A percentile compares a stretch with the other conserved stretches of the same genome.
Conservation (phyloP, 53 echinoderm and acorn worm species). For the Astropecten irregularis region DNA sequence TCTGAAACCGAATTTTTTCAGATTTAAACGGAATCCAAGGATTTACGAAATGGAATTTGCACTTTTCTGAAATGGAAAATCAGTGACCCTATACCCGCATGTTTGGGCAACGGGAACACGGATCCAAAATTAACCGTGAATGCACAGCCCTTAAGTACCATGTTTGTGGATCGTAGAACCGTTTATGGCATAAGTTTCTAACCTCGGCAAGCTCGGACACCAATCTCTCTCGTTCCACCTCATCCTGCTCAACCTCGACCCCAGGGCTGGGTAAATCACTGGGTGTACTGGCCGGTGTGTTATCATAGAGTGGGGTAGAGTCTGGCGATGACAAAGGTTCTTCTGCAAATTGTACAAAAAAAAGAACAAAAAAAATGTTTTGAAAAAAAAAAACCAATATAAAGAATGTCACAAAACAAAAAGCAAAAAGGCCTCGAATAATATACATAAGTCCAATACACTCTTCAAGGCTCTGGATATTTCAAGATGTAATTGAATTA, state of each 20-base stretch:
- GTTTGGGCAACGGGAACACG: too few relatives aligned
- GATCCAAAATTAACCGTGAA: too few relatives aligned
- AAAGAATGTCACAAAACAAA: not conserved
- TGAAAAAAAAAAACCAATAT: not conserved
- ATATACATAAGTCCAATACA: not conserved
- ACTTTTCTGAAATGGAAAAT: too few relatives aligned
- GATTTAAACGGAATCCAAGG: too few relatives aligned
- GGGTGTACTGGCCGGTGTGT: constrained; percentile 75
- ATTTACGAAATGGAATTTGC: too few relatives aligned
- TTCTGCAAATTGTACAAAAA: constrained; percentile 59
- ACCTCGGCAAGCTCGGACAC: constrained; percentile 80
- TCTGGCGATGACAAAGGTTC: constrained; percentile 82
- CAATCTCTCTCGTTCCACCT: constrained; percentile 80
- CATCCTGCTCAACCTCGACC: constrained; percentile 65
- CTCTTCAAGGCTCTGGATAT: not conserved
- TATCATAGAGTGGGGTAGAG: constrained; percentile 78
- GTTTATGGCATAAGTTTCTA: too few relatives aligned
- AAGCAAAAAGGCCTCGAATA: not conserved
- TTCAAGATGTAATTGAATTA: too few relatives aligned
- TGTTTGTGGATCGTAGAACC: too few relatives aligned
- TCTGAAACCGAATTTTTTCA: too few relatives aligned
- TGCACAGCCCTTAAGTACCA: too few relatives aligned
- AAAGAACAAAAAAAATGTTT: too few relatives aligned
- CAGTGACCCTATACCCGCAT: too few relatives aligned
- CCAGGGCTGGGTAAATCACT: constrained; percentile 69